Conservation (phyloP, 2,113 vertebrate species). For the Cyphomyrus discorhynchus region DNA sequence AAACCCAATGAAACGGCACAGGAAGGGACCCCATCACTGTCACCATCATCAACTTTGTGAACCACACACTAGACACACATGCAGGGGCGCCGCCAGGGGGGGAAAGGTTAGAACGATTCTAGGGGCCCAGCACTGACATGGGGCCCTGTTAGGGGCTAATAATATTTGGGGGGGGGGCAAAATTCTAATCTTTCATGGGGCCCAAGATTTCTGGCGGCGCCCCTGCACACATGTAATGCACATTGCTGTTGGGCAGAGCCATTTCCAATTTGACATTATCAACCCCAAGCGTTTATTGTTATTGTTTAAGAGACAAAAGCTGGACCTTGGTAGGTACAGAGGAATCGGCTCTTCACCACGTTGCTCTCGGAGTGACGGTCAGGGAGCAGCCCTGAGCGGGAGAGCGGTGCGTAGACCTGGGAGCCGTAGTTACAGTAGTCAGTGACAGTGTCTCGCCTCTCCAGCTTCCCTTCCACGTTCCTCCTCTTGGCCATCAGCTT, state of each 20-base stretch:
- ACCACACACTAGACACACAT: neutral
- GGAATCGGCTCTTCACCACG: conserved; percentile 61
- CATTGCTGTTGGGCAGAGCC: neutral
- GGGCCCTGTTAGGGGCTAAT: too few relatives aligned
- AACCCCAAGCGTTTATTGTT: neutral
- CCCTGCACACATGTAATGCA: neutral
- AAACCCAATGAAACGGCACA: neutral
- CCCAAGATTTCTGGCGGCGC: too few relatives aligned
- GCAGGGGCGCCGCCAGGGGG: too few relatives aligned
- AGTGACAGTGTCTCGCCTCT: conserved; percentile 58
- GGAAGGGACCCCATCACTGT: neutral
- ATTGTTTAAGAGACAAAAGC: neutral
- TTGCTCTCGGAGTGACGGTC: conserved; percentile 51
- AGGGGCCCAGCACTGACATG: too few relatives aligned
- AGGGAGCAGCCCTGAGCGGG: conserved; percentile 53
- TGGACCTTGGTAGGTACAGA: conserved; percentile 76
- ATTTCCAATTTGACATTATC: neutral
- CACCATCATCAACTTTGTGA: neutral
- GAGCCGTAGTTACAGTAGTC: conserved; percentile 64
- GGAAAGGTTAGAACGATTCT: too few relatives aligned
- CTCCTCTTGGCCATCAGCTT: conserved; percentile 65
- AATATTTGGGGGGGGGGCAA: too few relatives aligned
- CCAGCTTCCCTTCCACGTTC: conserved; percentile 63
- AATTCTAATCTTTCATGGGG: too few relatives aligned
- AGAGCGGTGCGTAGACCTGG: conserved; percentile 56